phyloP scores from a whole-genome alignment of 2,888 invertebrate genomes.

The Microctonus hyperodae region DNA sequence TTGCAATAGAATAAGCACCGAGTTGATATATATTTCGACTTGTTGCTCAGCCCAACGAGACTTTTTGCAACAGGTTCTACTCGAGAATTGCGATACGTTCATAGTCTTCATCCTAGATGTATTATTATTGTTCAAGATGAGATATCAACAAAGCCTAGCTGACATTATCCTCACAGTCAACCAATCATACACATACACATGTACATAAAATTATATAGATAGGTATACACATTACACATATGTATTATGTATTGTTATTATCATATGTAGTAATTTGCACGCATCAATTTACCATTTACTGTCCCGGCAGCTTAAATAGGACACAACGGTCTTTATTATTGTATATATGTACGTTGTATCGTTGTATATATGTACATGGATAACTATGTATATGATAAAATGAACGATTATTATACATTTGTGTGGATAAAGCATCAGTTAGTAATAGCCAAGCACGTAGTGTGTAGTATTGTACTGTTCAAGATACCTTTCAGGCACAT shows the following conservation, averaged over 20 bases:
- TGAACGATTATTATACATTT: background rate
- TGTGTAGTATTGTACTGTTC: background rate
- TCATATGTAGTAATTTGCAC: background rate
- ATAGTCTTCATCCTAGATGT: background rate
- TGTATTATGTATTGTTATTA: background rate
- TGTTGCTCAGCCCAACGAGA: conserved; percentile 34
- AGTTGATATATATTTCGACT: conserved; percentile 27
- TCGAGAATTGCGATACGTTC: conserved; percentile 23
- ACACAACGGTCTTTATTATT: no score
- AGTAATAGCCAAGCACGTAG: background rate
- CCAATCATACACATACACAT: background rate
- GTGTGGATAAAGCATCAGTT: background rate
- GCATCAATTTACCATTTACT: conserved; percentile 16
- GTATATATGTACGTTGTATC: no score
- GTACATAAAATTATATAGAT: background rate
- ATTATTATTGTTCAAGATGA: background rate
- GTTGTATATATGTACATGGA: no score
- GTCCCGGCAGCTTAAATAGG: no score
- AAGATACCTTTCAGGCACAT: background rate
- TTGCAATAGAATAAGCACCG: background rate
- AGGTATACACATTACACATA: background rate
- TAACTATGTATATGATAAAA: background rate
- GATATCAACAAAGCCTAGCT: background rate
- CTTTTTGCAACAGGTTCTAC: conserved; percentile 40
- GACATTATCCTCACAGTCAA: background rate